phyloP scores from a whole-genome alignment of 2,797 vertebrate genomes.

The Nyctibius grandis region DNA sequence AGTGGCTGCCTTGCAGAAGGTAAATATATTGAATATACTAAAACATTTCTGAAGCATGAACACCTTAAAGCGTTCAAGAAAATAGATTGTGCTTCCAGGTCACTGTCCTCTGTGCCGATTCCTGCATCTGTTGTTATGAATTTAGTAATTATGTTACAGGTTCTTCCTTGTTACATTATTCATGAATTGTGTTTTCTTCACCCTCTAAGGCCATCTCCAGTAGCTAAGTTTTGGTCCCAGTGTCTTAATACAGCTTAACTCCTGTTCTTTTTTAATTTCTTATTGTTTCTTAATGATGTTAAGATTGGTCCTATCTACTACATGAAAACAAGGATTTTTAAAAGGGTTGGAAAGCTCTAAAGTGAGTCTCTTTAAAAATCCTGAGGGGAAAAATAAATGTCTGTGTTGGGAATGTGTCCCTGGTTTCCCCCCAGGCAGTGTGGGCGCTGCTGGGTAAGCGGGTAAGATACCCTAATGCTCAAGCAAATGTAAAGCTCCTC shows the following conservation, averaged over 20 bases:
- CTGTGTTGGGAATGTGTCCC: neutral
- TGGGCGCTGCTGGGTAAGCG: neutral
- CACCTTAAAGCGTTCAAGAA: neutral
- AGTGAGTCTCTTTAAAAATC: neutral
- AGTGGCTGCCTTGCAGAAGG: neutral
- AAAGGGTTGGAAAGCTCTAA: neutral
- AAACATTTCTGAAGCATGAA: neutral
- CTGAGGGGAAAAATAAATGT: neutral
- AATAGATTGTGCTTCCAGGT: neutral
- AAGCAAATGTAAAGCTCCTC: neutral
- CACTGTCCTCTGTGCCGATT: neutral
- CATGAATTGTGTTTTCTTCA: neutral
- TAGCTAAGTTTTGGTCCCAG: neutral
- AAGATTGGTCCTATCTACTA: neutral
- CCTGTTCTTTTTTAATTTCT: neutral
- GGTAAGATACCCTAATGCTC: neutral
- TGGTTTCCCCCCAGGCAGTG: neutral
- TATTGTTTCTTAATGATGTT: neutral
- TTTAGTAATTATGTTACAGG: neutral
- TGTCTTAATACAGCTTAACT: neutral
- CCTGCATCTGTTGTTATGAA: neutral
- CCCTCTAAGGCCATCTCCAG: neutral
- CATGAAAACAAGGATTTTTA: neutral
- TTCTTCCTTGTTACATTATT: neutral
- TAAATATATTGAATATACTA: neutral